Evolutionary conservation across 2,113 vertebrate genomes (phyloP).

Genomic region (Nothocercus nigrocapillus): DNA sequence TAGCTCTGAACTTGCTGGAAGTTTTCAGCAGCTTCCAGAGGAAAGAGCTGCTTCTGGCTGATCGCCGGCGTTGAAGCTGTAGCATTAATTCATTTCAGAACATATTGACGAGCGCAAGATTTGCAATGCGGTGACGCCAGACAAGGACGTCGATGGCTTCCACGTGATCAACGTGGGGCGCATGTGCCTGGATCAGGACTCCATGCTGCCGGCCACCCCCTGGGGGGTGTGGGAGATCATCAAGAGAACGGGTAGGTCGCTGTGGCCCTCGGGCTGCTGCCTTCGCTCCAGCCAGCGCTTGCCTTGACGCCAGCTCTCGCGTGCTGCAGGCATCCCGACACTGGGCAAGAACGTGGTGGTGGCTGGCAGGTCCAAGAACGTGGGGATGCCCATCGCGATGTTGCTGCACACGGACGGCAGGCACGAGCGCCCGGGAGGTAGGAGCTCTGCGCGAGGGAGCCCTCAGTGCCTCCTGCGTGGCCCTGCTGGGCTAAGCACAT

Average conservation of each 20-base stretch:
- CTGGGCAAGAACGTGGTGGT: constrained; percentile 95
- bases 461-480: rapidly evolving
- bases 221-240: constrained; percentile 98
- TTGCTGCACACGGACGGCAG: constrained; percentile 92
- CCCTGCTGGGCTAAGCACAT: too few relatives aligned
- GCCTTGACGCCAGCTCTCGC: not conserved
- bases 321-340: constrained; percentile 88
- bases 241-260: constrained; percentile 86
- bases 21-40: not conserved
- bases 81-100: constrained; percentile 70
- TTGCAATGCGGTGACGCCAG: constrained; percentile 91
- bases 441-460: not conserved
- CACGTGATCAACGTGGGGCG: constrained; percentile 94
- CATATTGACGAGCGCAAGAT: constrained; percentile 92
- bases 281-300: not conserved
- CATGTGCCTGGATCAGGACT: constrained; percentile 94
- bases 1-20: not conserved
- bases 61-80: rapidly evolving
- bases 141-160: constrained; percentile 97
- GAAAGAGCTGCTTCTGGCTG: not conserved
- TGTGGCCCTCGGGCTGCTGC: rapidly evolving
- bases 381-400: constrained; percentile 99
- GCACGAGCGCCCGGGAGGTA: constrained; percentile 94
- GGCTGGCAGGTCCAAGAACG: constrained; percentile 95
- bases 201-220: constrained; percentile 95